These are phyloP conservation scores for Rhopalosiphum nymphaeae DNA, from an alignment of 2,888 invertebrate species.

Conservation along the genomic window DNA sequence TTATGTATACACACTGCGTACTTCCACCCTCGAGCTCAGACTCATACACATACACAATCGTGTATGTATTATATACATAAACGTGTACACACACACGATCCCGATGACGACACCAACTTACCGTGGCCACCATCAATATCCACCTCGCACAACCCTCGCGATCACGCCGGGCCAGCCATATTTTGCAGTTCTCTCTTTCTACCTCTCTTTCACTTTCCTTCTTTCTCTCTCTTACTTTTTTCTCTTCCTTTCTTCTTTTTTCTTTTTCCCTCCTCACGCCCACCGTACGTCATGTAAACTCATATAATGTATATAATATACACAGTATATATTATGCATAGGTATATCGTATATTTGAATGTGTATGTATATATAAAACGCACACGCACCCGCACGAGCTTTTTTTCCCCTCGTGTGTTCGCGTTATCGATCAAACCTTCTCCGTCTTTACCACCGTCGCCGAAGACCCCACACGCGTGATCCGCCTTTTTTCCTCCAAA, in stretches of 20 bases:
- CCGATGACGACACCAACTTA: not conserved
- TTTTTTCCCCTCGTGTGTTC: constrained; percentile 34
- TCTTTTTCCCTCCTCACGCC: not conserved
- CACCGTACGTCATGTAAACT: not conserved
- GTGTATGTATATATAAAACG: not conserved
- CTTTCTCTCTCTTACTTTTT: not conserved
- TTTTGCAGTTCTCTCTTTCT: constrained; percentile 21
- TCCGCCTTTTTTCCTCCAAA: not conserved
- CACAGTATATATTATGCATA: not conserved
- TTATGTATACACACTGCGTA: not conserved
- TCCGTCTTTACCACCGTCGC: not conserved
- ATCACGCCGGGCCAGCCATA: constrained; percentile 27
- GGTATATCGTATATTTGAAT: not conserved
- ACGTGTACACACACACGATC: not conserved
- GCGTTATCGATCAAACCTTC: constrained; percentile 59
- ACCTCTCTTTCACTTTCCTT: not conserved
- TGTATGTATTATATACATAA: not conserved
- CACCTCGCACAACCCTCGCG: not conserved
- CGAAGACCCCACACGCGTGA: constrained; percentile 25
- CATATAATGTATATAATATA: not conserved
- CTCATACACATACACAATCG: not conserved
- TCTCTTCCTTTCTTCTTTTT: not conserved
- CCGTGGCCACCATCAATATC: not conserved
- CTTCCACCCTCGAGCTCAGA: not conserved
- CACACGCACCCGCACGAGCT: constrained; percentile 42